phyloP scores from a whole-genome alignment of 2,113 vertebrate genomes.

The Fukomys damarensis region DNA sequence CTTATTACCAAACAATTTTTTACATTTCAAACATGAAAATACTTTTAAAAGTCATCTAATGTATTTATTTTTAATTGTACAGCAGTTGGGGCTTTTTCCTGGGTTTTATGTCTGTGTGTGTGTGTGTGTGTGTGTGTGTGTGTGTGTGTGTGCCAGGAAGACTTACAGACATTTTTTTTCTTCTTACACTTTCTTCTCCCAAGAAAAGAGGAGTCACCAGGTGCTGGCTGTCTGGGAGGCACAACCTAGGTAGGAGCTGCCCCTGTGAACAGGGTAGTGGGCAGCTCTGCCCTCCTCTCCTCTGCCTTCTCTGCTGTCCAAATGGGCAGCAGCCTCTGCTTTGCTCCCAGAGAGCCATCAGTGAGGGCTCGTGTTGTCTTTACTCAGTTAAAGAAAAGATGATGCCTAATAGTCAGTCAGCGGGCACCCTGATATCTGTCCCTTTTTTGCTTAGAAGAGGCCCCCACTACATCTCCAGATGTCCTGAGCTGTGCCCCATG shows the following conservation, averaged over 20 bases:
- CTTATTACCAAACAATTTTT: neutral
- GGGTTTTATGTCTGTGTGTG: neutral
- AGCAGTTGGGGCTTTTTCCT: neutral
- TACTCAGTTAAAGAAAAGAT: neutral
- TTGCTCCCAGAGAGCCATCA: neutral
- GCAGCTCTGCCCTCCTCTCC: neutral
- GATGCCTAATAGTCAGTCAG: neutral
- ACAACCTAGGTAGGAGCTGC: neutral
- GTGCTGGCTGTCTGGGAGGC: neutral
- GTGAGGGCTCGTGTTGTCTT: neutral
- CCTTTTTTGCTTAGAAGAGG: neutral
- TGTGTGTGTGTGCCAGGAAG: neutral
- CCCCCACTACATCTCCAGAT: neutral
- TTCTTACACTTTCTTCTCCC: neutral
- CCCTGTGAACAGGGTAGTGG: neutral
- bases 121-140: neutral
- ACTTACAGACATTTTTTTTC: neutral
- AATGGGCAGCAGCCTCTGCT: neutral
- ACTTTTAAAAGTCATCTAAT: conserved; percentile 6
- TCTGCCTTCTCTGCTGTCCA: neutral
- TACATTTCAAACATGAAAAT: neutral
- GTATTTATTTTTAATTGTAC: neutral
- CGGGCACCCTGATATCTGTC: neutral
- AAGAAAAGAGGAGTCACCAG: conserved; percentile 7
- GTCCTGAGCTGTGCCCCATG: neutral